These are phyloP conservation scores for Manacus vitellinus DNA, from an alignment of 2,113 vertebrate species.

Conservation along the genomic window DNA sequence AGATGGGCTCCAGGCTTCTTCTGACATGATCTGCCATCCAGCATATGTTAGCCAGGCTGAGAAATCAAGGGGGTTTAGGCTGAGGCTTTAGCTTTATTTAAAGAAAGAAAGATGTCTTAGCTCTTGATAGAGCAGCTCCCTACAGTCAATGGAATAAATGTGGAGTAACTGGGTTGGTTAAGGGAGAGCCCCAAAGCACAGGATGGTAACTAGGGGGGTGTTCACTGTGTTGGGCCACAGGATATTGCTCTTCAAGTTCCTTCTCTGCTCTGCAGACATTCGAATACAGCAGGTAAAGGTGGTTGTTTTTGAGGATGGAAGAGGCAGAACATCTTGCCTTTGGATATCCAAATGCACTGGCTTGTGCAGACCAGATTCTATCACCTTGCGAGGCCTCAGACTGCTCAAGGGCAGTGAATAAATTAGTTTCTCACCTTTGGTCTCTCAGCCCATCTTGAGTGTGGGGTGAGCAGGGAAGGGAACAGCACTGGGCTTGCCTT, in stretches of 20 bases:
- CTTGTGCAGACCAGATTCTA: not conserved
- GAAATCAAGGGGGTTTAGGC: conserved; percentile 46
- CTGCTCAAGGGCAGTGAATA: not conserved
- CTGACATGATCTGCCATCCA: conserved; percentile 66
- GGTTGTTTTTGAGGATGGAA: not conserved
- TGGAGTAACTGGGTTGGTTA: not conserved
- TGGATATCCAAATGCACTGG: not conserved
- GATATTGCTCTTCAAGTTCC: not conserved
- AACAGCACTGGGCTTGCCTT: not conserved
- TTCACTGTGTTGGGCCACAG: accelerated
- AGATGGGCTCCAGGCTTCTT: conserved; percentile 63
- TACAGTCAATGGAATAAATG: not conserved
- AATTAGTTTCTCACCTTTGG: not conserved
- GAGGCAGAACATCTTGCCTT: not conserved
- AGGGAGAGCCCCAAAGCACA: not conserved
- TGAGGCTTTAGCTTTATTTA: conserved; percentile 40
- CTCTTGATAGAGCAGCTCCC: not conserved
- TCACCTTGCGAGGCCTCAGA: accelerated
- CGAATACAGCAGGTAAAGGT: accelerated
- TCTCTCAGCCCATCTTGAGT: accelerated
- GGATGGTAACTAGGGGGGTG: accelerated
- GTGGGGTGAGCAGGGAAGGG: not conserved
- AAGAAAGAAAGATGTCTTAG: conserved; percentile 19
- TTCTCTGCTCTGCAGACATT: not conserved
- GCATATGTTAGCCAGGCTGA: conserved; percentile 60